phyloP scores from a whole-genome alignment of 2,888 invertebrate genomes.

The Melinopterus prodromus region DNA sequence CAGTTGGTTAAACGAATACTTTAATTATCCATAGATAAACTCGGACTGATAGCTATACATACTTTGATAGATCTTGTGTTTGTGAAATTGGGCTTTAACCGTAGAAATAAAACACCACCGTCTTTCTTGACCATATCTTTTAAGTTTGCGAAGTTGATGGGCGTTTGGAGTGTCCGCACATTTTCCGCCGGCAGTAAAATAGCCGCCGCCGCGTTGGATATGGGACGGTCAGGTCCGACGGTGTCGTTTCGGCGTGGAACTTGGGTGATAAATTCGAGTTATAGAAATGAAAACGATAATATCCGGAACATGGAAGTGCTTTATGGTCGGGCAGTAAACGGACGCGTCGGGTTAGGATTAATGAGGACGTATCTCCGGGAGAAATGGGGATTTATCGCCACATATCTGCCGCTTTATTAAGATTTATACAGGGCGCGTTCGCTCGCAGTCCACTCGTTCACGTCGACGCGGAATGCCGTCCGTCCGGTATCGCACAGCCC shows the following conservation, averaged over 20 bases:
- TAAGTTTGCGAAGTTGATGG: not conserved
- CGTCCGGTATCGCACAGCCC: slow-evolving; percentile 45
- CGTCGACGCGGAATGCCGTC: slow-evolving; percentile 47
- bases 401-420: slow-evolving; percentile 62
- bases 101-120: too few relatives aligned
- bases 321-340: slow-evolving; percentile 51
- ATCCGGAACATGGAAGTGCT: slow-evolving; percentile 62
- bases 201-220: not conserved
- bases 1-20: too few relatives aligned
- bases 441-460: slow-evolving; percentile 37
- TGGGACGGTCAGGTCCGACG: not conserved
- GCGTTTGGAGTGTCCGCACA: not conserved
- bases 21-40: too few relatives aligned
- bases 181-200: not conserved
- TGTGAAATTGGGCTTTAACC: too few relatives aligned
- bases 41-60: too few relatives aligned
- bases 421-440: slow-evolving; percentile 59
- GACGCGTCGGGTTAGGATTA: slow-evolving; percentile 53
- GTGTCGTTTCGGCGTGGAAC: slow-evolving; percentile 19
- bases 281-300: slow-evolving; percentile 59
- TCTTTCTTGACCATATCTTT: too few relatives aligned
- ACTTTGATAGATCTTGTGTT: too few relatives aligned
- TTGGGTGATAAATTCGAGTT: slow-evolving; percentile 45
- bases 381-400: slow-evolving; percentile 64
- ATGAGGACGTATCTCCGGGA: slow-evolving; percentile 62